phyloP scores from a whole-genome alignment of 2,888 invertebrate species.

The Gortyna flavago region DNA sequence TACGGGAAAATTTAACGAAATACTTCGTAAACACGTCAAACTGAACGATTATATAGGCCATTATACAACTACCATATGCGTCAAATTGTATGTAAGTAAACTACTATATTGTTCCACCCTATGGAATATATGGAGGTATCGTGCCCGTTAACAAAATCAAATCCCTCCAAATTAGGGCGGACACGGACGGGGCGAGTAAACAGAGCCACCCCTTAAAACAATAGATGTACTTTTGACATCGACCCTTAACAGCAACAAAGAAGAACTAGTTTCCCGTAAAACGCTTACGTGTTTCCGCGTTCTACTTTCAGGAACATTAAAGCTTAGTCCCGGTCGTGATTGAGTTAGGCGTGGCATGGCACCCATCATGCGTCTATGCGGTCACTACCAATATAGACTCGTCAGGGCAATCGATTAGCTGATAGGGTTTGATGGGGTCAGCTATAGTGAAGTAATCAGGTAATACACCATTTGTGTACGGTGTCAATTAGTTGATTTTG shows the following conservation, averaged over 20 bases:
- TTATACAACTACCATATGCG: slow-evolving; percentile 38
- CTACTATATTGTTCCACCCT: slow-evolving; percentile 37
- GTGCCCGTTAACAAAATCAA: slow-evolving; percentile 71
- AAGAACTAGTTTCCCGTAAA: slow-evolving; percentile 72
- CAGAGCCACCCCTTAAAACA: slow-evolving; percentile 75
- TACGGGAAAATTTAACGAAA: slow-evolving; percentile 50
- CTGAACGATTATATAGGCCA: slow-evolving; percentile 52
- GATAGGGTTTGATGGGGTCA: slow-evolving; percentile 71
- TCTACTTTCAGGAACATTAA: slow-evolving; percentile 85
- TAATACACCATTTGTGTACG: slow-evolving; percentile 32
- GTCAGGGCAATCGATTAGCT: slow-evolving; percentile 73
- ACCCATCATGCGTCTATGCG: slow-evolving; percentile 77
- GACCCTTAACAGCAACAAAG: slow-evolving; percentile 63
- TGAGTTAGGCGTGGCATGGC: slow-evolving; percentile 86
- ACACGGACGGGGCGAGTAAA: slow-evolving; percentile 74
- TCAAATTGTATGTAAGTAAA: slow-evolving; percentile 53
- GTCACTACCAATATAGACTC: slow-evolving; percentile 77
- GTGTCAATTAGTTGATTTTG: slow-evolving; percentile 30
- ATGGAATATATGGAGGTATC: slow-evolving; percentile 53
- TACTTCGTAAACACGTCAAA: slow-evolving; percentile 54
- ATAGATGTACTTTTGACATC: slow-evolving; percentile 65
- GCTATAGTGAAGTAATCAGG: slow-evolving; percentile 65
- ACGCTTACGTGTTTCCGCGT: slow-evolving; percentile 74
- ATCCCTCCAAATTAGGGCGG: slow-evolving; percentile 74
- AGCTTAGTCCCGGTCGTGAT: slow-evolving; percentile 81